Conservation (phyloP, 2,797 vertebrate genomes). For the Enteromius viviparus region DNA sequence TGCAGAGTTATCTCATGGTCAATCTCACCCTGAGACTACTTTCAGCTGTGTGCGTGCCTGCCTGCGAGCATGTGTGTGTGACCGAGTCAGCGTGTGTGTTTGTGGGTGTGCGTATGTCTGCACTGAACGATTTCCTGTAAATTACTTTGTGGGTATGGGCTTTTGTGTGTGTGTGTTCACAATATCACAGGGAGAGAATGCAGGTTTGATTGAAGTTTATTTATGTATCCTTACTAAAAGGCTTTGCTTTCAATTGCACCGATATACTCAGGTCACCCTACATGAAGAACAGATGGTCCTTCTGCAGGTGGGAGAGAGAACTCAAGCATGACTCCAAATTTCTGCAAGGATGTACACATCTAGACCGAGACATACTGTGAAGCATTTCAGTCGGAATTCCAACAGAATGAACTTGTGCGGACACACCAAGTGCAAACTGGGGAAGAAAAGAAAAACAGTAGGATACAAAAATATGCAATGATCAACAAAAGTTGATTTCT, state of each 20-base stretch:
- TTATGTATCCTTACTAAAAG: slow-evolving; percentile 18
- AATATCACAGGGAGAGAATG: slow-evolving; percentile 27
- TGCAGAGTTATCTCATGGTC: slow-evolving; percentile 69
- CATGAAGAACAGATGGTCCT: slow-evolving; percentile 34
- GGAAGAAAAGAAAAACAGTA: background rate
- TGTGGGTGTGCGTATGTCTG: slow-evolving; percentile 47
- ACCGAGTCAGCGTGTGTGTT: slow-evolving; percentile 47
- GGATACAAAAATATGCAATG: slow-evolving; percentile 1
- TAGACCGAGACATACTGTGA: background rate
- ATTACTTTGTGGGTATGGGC: slow-evolving; percentile 30
- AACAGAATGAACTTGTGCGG: background rate
- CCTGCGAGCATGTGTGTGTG: slow-evolving; percentile 49
- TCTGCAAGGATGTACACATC: slow-evolving; percentile 23
- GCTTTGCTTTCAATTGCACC: slow-evolving; percentile 13
- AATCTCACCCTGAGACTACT: slow-evolving; percentile 67
- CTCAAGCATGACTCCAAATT: slow-evolving; percentile 21
- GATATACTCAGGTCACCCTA: slow-evolving; percentile 17
- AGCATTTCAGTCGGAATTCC: slow-evolving; percentile 22
- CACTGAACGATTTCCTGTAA: slow-evolving; percentile 42
- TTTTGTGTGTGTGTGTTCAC: slow-evolving; percentile 27
- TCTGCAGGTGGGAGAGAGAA: slow-evolving; percentile 34
- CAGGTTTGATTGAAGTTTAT: slow-evolving; percentile 34
- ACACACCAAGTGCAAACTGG: background rate
- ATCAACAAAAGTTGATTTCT: background rate
- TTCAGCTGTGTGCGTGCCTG: slow-evolving; percentile 59